Percentiles rank a stretch among this genome's conserved stretches.
Evolutionary conservation across 2,888 invertebrate genomes (phyloP).

Genomic region (Brachynemurus nebulosus): DNA sequence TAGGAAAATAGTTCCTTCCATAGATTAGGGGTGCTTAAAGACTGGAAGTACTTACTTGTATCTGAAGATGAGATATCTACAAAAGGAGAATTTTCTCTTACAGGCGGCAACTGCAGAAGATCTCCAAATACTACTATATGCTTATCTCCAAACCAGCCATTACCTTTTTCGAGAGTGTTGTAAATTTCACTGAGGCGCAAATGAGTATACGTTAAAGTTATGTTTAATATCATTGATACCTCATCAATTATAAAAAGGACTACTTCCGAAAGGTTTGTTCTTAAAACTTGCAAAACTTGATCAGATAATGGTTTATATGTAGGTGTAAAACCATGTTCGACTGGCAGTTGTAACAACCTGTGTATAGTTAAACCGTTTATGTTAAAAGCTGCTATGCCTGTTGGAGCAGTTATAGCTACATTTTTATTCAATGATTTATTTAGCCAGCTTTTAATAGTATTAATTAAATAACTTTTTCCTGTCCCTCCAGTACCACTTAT

Average conservation of each 20-base stretch:
- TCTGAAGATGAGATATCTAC: neutral
- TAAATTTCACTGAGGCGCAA: conserved; percentile 22
- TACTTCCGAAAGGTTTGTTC: no score
- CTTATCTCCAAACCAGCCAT: conserved; percentile 22
- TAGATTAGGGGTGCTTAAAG: no score
- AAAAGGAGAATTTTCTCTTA: conserved; percentile 8
- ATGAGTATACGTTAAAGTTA: conserved; percentile 20
- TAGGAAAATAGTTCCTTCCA: no score
- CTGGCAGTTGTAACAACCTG: conserved; percentile 22
- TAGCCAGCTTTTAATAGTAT: conserved; percentile 21
- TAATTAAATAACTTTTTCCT: conserved; percentile 23
- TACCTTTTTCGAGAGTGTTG: conserved; percentile 20
- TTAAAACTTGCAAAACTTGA: no score
- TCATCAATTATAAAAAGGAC: no score
- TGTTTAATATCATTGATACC: no score
- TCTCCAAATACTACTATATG: conserved; percentile 13
- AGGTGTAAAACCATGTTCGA: neutral
- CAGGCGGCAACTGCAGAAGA: conserved; percentile 21
- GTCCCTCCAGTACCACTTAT: conserved; percentile 23
- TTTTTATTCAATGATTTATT: conserved; percentile 18
- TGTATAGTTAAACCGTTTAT: conserved; percentile 25
- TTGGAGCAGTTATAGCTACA: no score
- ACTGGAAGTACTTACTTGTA: no score
- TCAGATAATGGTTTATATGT: neutral
- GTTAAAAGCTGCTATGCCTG: conserved; percentile 26